Base-by-base conservation (phyloP, 2,797 vertebrate species). In the Taeniopygia guttata region DNA sequence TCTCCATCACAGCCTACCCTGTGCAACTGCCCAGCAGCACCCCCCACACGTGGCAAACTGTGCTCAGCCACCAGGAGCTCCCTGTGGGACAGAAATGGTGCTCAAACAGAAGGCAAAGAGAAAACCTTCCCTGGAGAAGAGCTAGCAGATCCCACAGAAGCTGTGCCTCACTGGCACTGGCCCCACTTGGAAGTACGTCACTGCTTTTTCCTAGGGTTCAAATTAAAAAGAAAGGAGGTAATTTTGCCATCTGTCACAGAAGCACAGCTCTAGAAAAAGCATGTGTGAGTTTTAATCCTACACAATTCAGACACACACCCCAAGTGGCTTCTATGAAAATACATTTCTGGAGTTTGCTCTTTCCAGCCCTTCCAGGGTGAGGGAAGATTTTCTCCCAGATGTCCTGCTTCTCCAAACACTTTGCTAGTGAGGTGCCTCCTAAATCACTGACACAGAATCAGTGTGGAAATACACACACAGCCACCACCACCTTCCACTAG, bases 41-140 rank as follows among this genome's bases (percentile, higher is more conserved):
- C 36, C 51, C 21, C 43, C 0, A 1, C 27, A 19, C 0, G 0
- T 6, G 38, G 32, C 55, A 70, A 78, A 55, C 42, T 40, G 34
- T 19, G 34, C 48, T 38, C 1, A 9, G 52, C 11, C 30, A 21
- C 52, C 19, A 3, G 26, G 23, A 66, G 5, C 42, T 11, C 26
- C 3, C 13, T 34, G 51, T 1, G 9, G 70, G 73, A 29, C 21
- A 74, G 52, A 45, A 89, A 25, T 1, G 51, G 45, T 26, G 52
- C 66, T 40, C 45, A 26, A 26, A 38, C 7, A 56, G 72, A 29
- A 70, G 42, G 69, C 81, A 85, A 63, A 54, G 45, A 52, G 59
- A 26, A 69, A 90, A 46, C 10, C 52, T 56, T 43, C 16, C 30
- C 54, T 19, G 30, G 21, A n/a, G 46, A 66, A 62, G 67, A 70